Conservation (phyloP, 2,797 vertebrate genomes). For the Anolis apletophallus region DNA sequence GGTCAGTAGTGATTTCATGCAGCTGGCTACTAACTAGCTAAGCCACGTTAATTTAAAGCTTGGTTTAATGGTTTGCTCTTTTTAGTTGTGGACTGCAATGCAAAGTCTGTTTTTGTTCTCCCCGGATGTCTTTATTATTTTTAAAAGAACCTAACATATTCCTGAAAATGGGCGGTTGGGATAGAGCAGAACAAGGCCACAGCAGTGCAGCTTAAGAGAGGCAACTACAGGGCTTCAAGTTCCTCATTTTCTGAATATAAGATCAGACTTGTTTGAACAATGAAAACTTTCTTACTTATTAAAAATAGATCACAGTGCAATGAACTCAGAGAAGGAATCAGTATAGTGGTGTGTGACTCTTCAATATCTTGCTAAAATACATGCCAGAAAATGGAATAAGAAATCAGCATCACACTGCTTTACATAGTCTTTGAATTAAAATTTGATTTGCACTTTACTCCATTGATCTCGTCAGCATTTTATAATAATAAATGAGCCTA, state of each 20-base stretch:
- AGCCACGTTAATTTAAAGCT: not conserved
- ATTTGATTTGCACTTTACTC: conserved; percentile 46
- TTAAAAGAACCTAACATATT: not conserved
- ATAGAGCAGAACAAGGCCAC: conserved; percentile 52
- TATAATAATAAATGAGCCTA: conserved; percentile 32
- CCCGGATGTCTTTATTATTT: not conserved
- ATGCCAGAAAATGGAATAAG: conserved; percentile 58
- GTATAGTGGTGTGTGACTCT: conserved; percentile 28
- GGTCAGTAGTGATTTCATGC: too few species aligned
- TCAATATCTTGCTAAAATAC: conserved; percentile 56
- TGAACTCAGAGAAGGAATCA: conserved; percentile 58
- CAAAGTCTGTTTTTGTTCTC: not conserved
- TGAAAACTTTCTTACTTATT: conserved; percentile 61
- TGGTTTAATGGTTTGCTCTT: not conserved
- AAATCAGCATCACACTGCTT: conserved; percentile 52
- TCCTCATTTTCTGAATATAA: conserved; percentile 55
- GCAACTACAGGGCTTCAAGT: conserved; percentile 56
- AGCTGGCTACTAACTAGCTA: too few species aligned
- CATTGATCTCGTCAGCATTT: conserved; percentile 51
- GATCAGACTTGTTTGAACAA: conserved; percentile 69
- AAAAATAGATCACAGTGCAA: conserved; percentile 66
- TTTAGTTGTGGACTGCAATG: not conserved
- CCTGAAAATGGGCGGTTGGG: conserved; percentile 19
- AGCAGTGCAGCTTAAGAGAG: conserved; percentile 60
- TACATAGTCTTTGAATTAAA: conserved; percentile 59